These are phyloP conservation scores for Helicoverpa zea DNA, from an alignment of 1,140 invertebrate species.

Conservation along the genomic window DNA sequence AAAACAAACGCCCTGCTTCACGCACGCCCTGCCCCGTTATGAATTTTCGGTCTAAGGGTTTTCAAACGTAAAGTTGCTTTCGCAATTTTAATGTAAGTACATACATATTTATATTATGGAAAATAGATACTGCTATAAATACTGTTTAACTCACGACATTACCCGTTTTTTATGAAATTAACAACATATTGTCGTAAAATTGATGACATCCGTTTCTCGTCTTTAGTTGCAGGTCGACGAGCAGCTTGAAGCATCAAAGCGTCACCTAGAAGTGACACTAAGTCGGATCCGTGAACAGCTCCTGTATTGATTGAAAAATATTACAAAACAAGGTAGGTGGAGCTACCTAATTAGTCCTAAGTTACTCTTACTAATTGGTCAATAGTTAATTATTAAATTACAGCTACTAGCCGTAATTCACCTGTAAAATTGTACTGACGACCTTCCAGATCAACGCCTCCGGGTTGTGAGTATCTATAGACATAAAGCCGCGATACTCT, in stretches of 20 bases:
- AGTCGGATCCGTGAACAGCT: conserved; percentile 88
- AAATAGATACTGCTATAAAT: conserved; percentile 38
- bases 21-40: no score
- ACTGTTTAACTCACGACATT: background rate
- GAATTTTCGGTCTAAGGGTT: no score
- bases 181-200: conserved; percentile 87
- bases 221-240: conserved; percentile 85
- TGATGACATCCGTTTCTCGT: conserved; percentile 88
- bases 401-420: no score
- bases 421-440: conserved; percentile 81
- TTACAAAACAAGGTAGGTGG: no score
- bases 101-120: no score
- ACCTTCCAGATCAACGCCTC: conserved; percentile 81
- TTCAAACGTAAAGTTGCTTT: no score
- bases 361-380: no score
- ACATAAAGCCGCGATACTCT: conserved; percentile 76
- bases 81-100: no score
- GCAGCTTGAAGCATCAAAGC: conserved; percentile 88
- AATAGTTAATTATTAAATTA: no score
- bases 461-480: conserved; percentile 77
- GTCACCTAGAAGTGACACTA: conserved; percentile 89
- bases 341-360: no score
- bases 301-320: conserved; percentile 70
- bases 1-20: no score
- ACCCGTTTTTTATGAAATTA: conserved; percentile 90